Evolutionary conservation across 2,797 vertebrate species (phyloP).

Genomic region (Cyprinella venusta): DNA sequence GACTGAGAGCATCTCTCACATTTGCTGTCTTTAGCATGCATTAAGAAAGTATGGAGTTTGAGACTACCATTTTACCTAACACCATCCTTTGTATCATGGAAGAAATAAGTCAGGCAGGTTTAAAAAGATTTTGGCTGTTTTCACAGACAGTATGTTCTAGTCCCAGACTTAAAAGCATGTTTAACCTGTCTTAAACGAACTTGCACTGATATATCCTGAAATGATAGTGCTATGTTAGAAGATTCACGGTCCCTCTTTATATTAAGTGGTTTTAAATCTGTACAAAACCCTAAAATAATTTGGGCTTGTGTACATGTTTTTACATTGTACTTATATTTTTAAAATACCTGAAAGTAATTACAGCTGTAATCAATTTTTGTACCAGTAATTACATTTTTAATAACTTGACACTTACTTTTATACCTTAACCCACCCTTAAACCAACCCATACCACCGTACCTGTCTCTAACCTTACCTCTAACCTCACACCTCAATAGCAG

Average conservation of each 20-base stretch:
- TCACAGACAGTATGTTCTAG: neutral
- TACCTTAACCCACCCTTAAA: no score
- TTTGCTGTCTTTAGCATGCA: neutral
- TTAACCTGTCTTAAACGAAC: neutral
- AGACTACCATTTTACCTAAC: neutral
- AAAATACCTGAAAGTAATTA: no score
- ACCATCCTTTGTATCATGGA: neutral
- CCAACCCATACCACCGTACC: no score
- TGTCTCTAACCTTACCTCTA: no score
- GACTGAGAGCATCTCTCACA: neutral
- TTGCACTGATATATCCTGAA: neutral
- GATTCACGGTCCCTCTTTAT: neutral
- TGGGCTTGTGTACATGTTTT: no score
- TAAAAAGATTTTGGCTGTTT: neutral
- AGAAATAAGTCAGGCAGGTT: neutral
- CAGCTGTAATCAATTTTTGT: no score
- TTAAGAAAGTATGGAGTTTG: neutral
- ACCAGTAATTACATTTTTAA: no score
- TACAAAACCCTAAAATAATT: no score
- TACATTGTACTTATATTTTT: no score
- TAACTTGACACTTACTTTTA: no score
- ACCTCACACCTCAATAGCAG: no score
- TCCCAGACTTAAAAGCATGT: neutral
- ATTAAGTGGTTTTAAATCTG: no score
- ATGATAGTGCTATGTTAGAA: fast-evolving